phyloP scores from a whole-genome alignment of 2,797 vertebrate species.

The Acipenser oxyrinchus region DNA sequence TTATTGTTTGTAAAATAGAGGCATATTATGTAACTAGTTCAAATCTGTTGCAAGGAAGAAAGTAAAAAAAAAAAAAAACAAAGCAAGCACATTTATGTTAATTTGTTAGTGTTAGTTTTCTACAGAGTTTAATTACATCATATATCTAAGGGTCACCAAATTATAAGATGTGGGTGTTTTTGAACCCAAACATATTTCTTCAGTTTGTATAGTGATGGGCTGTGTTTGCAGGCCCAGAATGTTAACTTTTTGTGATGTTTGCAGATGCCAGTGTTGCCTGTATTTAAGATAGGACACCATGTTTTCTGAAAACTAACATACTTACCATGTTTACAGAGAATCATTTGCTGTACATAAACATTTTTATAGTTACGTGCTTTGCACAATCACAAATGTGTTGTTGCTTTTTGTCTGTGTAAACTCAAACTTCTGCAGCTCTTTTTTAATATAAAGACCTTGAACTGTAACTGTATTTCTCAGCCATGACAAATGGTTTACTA shows the following conservation, averaged over 20 bases:
- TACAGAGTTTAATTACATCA: constrained; percentile 74
- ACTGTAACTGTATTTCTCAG: constrained; percentile 78
- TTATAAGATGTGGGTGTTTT: constrained; percentile 65
- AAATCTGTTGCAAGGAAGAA: constrained; percentile 31
- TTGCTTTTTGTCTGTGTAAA: constrained; percentile 74
- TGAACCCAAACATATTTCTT: constrained; percentile 47
- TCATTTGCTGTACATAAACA: constrained; percentile 94
- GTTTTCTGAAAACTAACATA: constrained; percentile 86
- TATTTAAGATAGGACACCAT: constrained; percentile 84
- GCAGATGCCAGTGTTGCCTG: constrained; percentile 91
- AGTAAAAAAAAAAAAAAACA: constrained; percentile 22
- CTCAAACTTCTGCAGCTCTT: constrained; percentile 78
- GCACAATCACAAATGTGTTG: constrained; percentile 75
- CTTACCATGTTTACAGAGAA: constrained; percentile 97
- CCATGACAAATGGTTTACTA: constrained; percentile 84
- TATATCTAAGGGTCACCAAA: constrained; percentile 93
- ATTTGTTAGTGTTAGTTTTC: no score
- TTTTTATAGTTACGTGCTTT: constrained; percentile 90
- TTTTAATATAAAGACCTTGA: constrained; percentile 66
- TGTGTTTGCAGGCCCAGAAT: constrained; percentile 73
- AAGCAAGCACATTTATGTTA: constrained; percentile 77
- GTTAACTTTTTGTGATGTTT: constrained; percentile 82
- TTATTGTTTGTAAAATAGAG: constrained; percentile 79
- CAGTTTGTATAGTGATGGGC: constrained; percentile 72
- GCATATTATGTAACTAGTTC: constrained; percentile 70